Conservation (phyloP, 92 coral and sea anemone species). For the Phenganax marumi region DNA sequence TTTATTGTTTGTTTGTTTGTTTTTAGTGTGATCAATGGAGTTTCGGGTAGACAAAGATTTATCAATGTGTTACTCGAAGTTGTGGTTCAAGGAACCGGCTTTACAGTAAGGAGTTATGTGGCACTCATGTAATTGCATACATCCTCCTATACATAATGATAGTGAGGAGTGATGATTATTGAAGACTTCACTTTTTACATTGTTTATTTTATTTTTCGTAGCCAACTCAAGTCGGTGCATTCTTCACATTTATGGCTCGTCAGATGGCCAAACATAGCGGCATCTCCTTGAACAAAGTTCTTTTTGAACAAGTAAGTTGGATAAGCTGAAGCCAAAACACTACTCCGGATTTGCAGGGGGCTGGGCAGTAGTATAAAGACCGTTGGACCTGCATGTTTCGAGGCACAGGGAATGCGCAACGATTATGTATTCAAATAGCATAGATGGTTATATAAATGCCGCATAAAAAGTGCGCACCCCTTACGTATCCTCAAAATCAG, state of each 20-base stretch:
- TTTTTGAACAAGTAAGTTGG: slow-evolving; percentile 84
- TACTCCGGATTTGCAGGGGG: neutral
- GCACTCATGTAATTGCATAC: neutral
- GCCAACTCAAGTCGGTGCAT: slow-evolving; percentile 98
- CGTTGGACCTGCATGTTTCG: too few relatives aligned
- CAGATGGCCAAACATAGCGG: slow-evolving; percentile 96
- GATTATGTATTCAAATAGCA: too few relatives aligned
- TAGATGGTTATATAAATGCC: too few relatives aligned
- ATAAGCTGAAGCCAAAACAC: neutral
- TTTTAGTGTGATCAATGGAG: slow-evolving; percentile 63
- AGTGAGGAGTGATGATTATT: too few relatives aligned
- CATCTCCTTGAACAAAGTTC: slow-evolving; percentile 77
- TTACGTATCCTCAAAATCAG: too few relatives aligned
- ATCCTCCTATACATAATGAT: too few relatives aligned
- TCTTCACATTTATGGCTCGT: slow-evolving; percentile 94
- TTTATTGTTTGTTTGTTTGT: neutral
- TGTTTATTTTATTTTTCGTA: slow-evolving; percentile 31
- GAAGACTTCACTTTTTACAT: neutral
- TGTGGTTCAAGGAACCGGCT: slow-evolving; percentile 93
- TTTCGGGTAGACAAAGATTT: slow-evolving; percentile 76
- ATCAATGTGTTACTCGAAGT: slow-evolving; percentile 82
- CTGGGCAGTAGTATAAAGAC: too few relatives aligned
- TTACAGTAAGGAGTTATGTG: slow-evolving; percentile 63
- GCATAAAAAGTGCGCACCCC: too few relatives aligned
- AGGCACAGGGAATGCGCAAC: too few relatives aligned